Conservation (phyloP, 2,888 invertebrate species). For the Rhamnusium bicolor region DNA sequence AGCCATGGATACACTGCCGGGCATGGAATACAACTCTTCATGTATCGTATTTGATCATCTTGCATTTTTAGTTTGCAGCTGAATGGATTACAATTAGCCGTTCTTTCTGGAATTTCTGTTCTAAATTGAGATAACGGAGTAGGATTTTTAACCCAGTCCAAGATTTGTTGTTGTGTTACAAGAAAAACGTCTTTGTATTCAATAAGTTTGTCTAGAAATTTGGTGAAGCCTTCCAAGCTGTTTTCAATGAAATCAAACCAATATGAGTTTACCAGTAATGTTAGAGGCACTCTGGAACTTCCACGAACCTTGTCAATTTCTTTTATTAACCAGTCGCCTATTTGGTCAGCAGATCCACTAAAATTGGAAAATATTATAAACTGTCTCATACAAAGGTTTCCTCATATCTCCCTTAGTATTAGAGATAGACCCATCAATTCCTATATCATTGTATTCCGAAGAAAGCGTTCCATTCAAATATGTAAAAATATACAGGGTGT, state of each 20-base stretch:
- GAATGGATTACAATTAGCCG: constrained; percentile 49
- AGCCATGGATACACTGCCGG: constrained; percentile 71
- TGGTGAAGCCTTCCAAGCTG: constrained; percentile 59
- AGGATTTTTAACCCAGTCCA: constrained; percentile 70
- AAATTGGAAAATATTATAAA: not conserved
- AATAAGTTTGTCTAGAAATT: constrained; percentile 66
- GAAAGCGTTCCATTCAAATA: too few species aligned
- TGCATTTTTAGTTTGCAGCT: constrained; percentile 57
- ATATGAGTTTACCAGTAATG: constrained; percentile 70
- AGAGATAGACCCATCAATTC: too few species aligned
- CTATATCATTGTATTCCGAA: too few species aligned
- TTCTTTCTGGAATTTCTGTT: constrained; percentile 44
- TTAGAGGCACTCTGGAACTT: constrained; percentile 71
- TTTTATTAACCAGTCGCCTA: constrained; percentile 68
- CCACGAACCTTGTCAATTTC: constrained; percentile 71
- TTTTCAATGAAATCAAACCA: constrained; percentile 69
- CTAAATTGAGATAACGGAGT: constrained; percentile 57
- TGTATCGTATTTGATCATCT: constrained; percentile 62
- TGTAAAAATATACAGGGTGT: too few species aligned
- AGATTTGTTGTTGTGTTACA: constrained; percentile 68
- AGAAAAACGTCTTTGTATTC: constrained; percentile 67
- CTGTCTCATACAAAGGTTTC: too few species aligned
- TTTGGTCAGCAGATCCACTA: constrained; percentile 63
- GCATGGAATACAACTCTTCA: constrained; percentile 68
- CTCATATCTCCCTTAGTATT: too few species aligned